Evolutionary conservation across 2,888 invertebrate genomes (phyloP).

Genomic region (Lagria hirta): DNA sequence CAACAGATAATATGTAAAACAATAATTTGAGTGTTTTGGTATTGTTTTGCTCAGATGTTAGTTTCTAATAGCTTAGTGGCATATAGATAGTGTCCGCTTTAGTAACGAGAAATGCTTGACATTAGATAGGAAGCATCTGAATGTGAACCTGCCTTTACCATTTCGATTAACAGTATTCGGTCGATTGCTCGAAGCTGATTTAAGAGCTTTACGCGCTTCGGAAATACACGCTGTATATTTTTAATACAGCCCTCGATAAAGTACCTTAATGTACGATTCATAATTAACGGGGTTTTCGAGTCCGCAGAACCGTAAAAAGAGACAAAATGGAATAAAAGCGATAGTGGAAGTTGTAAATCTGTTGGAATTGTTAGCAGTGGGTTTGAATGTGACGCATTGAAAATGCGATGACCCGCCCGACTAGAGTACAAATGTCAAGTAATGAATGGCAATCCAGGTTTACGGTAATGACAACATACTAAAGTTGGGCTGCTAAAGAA

Average conservation of each 20-base stretch:
- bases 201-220: constrained; percentile 5
- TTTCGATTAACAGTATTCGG: constrained; percentile 8
- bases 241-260: constrained; percentile 13
- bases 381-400: constrained; percentile 20
- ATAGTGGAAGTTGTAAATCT: constrained; percentile 20
- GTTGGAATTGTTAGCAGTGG: constrained; percentile 18
- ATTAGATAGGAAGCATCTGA: too few relatives aligned
- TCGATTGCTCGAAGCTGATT: constrained; percentile 4
- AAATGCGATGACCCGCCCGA: constrained; percentile 23
- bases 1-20: too few relatives aligned
- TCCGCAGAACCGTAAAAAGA: constrained; percentile 12
- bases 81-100: too few relatives aligned
- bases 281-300: constrained; percentile 18
- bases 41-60: too few relatives aligned
- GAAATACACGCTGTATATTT: constrained; percentile 13
- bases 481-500: too few relatives aligned
- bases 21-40: too few relatives aligned
- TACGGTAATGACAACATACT: too few relatives aligned
- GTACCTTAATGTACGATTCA: constrained; percentile 18
- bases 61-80: too few relatives aligned
- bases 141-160: too few relatives aligned
- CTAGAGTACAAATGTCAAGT: constrained; percentile 22
- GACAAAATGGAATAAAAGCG: constrained; percentile 14
- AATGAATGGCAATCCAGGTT: constrained; percentile 19
- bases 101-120: too few relatives aligned